Evolutionary conservation across 2,888 invertebrate genomes (phyloP).

Genomic region (Galerucella pusilla): DNA sequence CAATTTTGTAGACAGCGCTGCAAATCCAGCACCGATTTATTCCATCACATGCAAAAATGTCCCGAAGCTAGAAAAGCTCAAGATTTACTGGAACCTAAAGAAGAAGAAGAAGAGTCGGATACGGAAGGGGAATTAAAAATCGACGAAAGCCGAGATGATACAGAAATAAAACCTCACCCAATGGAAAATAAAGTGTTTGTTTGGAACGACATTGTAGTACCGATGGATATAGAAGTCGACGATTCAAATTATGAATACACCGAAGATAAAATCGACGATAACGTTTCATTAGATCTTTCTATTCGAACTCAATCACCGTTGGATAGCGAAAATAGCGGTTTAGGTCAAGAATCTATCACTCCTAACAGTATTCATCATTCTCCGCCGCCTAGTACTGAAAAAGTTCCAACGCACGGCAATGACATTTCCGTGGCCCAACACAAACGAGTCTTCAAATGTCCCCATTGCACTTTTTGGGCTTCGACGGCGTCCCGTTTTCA

Average conservation of each 20-base stretch:
- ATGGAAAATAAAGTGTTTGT: conserved; percentile 86
- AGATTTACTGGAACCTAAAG: conserved; percentile 55
- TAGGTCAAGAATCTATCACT: conserved; percentile 52
- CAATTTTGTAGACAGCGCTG: conserved; percentile 88
- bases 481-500: conserved; percentile 93
- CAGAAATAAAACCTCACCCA: conserved; percentile 71
- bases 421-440: conserved; percentile 72
- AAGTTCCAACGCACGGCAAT: conserved; percentile 72
- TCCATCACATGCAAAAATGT: conserved; percentile 81
- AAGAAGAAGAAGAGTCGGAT: conserved; percentile 54
- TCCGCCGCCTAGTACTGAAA: conserved; percentile 62
- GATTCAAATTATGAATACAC: conserved; percentile 61
- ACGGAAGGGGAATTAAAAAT: conserved; percentile 51
- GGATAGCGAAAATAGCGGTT: conserved; percentile 59
- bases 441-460: conserved; percentile 90
- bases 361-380: conserved; percentile 45
- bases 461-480: conserved; percentile 92
- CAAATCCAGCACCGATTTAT: conserved; percentile 84
- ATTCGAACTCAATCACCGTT: conserved; percentile 63
- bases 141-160: conserved; percentile 51
- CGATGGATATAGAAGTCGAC: conserved; percentile 60
- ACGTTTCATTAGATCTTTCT: conserved; percentile 60
- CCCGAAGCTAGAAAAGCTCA: conserved; percentile 66
- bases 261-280: conserved; percentile 62
- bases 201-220: conserved; percentile 77